Base-by-base conservation (phyloP, 2,797 vertebrate species). In the Labroides dimidiatus region DNA sequence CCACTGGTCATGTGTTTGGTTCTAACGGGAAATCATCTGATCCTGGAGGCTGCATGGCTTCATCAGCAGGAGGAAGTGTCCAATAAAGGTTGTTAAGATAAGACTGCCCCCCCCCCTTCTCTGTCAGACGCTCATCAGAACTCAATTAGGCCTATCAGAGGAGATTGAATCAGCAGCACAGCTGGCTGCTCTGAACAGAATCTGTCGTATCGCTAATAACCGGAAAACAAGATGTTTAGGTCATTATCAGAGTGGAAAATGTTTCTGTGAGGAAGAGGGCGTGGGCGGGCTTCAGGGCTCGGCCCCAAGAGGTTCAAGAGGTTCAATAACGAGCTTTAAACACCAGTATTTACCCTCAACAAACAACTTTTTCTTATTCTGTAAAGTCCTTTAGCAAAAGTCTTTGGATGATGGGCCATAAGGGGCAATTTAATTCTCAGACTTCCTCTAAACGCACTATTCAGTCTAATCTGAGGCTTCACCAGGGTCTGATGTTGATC, bases 111-210 rank as follows among this genome's bases (percentile, higher is more conserved):
- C 30, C 30, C 30, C 6, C 27, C 27, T 27, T 27, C 6, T 33
- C 30, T 33, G 5, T 13, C 76, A 59, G 50, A 30, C 1, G 44
- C 55, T 61, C 76, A 24, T 74, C 72, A 51, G 44, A 78, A 79
- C 58, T 72, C 52, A 73, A 64, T 79, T 69, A 57, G 54, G 13
- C 67, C 77, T 58, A 71, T 82, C 64, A 47, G 42, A 1, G 1
- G 58, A 67, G 55, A 14, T 16, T 42, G 50, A 64, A 56, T 73
- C 52, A 30, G n/a, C 75, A 17, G 64, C 69, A 45, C 68, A 65
- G 69, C 65, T 67, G 66, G 13, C 6, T 24, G 0, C 1, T 50
- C 51, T 41, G 47, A 14, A 4, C 17, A 6, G 33, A 42, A 13
- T 33, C 21, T 4, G 21, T n/a, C 36, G 54, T 37, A 52, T 66